Conservation (phyloP, 2,797 vertebrate species). For the Centropyge bicolor region DNA sequence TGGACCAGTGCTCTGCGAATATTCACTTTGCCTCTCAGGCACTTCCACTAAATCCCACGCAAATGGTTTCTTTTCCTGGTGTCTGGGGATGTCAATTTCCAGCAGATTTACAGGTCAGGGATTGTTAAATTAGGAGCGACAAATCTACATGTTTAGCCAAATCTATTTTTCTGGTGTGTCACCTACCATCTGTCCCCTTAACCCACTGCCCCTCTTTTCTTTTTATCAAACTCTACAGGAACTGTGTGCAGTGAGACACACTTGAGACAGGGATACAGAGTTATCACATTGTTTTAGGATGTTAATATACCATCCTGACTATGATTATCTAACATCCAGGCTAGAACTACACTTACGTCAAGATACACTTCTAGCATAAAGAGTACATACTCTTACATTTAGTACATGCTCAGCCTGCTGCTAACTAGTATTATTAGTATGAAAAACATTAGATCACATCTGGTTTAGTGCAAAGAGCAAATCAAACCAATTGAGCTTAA, state of each 20-base stretch:
- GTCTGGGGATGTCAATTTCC: background rate
- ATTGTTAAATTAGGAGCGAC: background rate
- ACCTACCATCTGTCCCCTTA: background rate
- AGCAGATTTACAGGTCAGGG: conserved; percentile 1
- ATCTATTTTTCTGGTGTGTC: background rate
- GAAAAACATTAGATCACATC: background rate
- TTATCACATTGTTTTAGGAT: background rate
- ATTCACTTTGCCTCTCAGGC: conserved; percentile 32
- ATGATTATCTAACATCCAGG: background rate
- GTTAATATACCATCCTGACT: background rate
- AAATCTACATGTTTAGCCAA: conserved; percentile 3
- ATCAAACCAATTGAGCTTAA: background rate
- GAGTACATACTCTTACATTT: too few species aligned
- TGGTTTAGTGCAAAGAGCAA: background rate
- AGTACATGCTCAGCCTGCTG: background rate
- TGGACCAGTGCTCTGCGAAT: conserved; percentile 8
- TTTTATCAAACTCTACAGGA: background rate
- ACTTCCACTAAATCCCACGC: background rate
- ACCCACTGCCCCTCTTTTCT: background rate
- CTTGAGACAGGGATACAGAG: background rate
- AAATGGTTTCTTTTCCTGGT: background rate
- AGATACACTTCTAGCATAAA: background rate
- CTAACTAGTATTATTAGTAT: background rate
- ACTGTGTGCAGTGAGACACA: background rate
- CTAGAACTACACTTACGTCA: background rate